These are phyloP conservation scores for Brachionus plicatilis DNA, from an alignment of 1,140 invertebrate genomes.

Conservation along the genomic window DNA sequence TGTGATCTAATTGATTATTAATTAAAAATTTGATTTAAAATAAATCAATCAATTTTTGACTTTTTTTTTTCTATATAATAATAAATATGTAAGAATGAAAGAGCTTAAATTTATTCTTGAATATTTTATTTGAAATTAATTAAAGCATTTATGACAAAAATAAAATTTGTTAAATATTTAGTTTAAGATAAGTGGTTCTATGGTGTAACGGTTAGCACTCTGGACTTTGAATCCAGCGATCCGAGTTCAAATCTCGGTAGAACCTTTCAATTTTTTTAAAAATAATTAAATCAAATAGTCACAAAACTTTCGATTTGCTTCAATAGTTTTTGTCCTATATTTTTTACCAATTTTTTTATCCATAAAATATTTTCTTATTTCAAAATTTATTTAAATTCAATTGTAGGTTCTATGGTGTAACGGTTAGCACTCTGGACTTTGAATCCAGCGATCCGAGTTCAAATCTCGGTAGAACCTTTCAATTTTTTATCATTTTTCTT, in stretches of 20 bases:
- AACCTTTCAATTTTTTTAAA: background rate
- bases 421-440: slow-evolving; percentile 34
- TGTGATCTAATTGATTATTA: no score
- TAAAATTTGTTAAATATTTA: no score
- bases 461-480: slow-evolving; percentile 33
- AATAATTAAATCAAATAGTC: background rate
- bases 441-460: slow-evolving; percentile 32
- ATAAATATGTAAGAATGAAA: no score
- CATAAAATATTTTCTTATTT: background rate
- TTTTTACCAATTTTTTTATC: background rate
- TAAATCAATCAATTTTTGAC: no score
- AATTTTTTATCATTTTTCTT: background rate
- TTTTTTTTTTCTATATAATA: no score
- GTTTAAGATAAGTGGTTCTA: background rate
- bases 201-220: background rate
- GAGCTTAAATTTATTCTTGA: no score
- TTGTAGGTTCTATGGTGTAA: slow-evolving; percentile 4
- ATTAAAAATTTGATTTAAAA: no score
- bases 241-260: background rate
- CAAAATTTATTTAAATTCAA: no score
- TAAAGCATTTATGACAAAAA: no score
- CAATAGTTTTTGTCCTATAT: background rate
- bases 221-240: background rate
- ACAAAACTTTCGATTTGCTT: background rate
- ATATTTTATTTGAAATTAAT: no score